These are phyloP conservation scores for Spongilla lacustris DNA, from an alignment of 37 sponge, comb jelly and placozoan species.

Conservation along the genomic window DNA sequence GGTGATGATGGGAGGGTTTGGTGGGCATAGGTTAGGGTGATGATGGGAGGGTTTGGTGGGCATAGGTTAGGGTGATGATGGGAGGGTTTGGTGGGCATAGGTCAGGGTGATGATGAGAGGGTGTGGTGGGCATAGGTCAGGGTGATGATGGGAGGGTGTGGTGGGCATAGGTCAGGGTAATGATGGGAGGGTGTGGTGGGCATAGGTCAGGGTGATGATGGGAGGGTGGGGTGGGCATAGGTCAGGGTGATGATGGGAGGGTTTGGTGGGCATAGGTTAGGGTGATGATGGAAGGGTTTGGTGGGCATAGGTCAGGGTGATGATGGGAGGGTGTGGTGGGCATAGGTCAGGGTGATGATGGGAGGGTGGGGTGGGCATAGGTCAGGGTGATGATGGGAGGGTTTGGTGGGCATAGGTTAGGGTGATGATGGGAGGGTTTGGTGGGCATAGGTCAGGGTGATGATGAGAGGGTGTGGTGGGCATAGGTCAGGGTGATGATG, in stretches of 20 bases:
- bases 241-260: not conserved
- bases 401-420: not conserved
- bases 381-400: not conserved
- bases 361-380: too few species aligned
- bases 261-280: not conserved
- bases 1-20: too few species aligned
- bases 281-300: too few species aligned
- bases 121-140: not conserved
- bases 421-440: too few species aligned
- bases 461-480: too few species aligned
- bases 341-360: not conserved
- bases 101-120: not conserved
- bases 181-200: not conserved
- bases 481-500: constrained; percentile 53
- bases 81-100: too few species aligned
- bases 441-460: too few species aligned
- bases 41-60: not conserved
- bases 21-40: too few species aligned
- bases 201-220: not conserved
- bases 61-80: not conserved
- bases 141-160: too few species aligned
- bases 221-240: too few species aligned
- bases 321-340: not conserved
- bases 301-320: too few species aligned
- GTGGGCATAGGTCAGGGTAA: too few species aligned